phyloP scores from a whole-genome alignment of 2,888 invertebrate genomes.

The Nysson spinosus region DNA sequence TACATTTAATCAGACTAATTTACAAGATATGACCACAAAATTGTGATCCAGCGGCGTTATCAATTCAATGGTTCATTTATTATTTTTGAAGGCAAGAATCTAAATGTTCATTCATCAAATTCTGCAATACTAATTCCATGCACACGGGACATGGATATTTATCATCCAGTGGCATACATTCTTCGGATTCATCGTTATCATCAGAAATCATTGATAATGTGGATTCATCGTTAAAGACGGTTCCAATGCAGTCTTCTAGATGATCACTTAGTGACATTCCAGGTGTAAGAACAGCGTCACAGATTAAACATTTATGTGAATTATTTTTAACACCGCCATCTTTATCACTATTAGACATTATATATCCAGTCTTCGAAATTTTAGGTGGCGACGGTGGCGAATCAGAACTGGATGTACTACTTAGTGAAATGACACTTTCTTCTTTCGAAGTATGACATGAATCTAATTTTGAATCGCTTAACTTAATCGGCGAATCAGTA shows the following conservation, averaged over 20 bases:
- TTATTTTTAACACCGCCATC: neutral
- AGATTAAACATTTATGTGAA: slow-evolving; percentile 66
- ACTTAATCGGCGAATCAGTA: neutral
- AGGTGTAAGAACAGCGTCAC: slow-evolving; percentile 55
- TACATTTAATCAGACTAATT: no score
- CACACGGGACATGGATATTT: slow-evolving; percentile 82
- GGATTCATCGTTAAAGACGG: slow-evolving; percentile 72
- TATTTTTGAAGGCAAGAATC: slow-evolving; percentile 75
- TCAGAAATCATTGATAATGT: slow-evolving; percentile 16
- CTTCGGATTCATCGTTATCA: slow-evolving; percentile 67
- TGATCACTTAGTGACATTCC: slow-evolving; percentile 75
- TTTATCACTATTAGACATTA: neutral
- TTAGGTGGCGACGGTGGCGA: slow-evolving; percentile 7
- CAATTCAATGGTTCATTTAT: neutral
- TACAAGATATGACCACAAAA: no score
- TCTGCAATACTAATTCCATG: slow-evolving; percentile 78
- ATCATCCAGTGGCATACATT: slow-evolving; percentile 61
- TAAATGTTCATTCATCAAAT: slow-evolving; percentile 81
- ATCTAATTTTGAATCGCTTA: slow-evolving; percentile 11
- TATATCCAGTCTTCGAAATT: neutral
- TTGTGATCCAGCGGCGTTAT: no score
- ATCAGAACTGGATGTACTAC: slow-evolving; percentile 20
- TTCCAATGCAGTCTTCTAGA: slow-evolving; percentile 76
- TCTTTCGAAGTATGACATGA: slow-evolving; percentile 2
- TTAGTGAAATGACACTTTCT: slow-evolving; percentile 30